These are phyloP conservation scores for Galeruca laticollis DNA, from an alignment of 2,888 invertebrate genomes.

Conservation along the genomic window DNA sequence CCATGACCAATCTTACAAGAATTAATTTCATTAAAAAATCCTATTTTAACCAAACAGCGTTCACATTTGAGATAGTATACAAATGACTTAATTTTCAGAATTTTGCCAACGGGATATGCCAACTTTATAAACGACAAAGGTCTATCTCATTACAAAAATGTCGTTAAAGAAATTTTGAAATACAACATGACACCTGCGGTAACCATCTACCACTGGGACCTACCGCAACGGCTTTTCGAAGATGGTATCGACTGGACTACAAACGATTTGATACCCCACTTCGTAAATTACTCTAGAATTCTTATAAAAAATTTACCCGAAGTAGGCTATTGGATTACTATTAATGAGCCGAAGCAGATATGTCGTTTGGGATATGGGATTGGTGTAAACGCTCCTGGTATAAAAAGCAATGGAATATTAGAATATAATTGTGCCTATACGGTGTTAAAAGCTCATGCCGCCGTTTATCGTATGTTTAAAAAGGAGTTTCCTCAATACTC, in stretches of 20 bases:
- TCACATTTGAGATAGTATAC: too few relatives aligned
- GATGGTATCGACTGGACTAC: constrained; percentile 72
- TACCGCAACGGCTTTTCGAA: constrained; percentile 59
- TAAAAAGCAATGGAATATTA: constrained; percentile 70
- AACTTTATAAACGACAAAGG: constrained; percentile 66
- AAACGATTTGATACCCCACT: constrained; percentile 66
- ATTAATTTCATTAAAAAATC: too few relatives aligned
- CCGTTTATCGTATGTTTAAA: constrained; percentile 74
- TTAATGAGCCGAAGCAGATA: constrained; percentile 71
- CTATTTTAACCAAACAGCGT: constrained; percentile 12
- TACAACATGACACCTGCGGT: constrained; percentile 49
- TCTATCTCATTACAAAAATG: constrained; percentile 43
- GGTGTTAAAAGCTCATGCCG: constrained; percentile 76
- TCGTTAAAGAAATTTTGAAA: constrained; percentile 21
- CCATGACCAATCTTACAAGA: too few relatives aligned
- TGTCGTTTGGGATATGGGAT: constrained; percentile 69
- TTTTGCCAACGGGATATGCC: constrained; percentile 71
- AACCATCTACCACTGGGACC: constrained; percentile 56
- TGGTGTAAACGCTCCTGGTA: constrained; percentile 69
- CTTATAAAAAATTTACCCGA: constrained; percentile 67
- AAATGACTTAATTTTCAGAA: constrained; percentile 54
- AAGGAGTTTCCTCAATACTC: constrained; percentile 67
- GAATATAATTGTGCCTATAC: constrained; percentile 76
- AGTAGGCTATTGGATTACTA: constrained; percentile 73
- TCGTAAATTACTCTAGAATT: constrained; percentile 70